Percentiles rank a stretch among this genome's conserved stretches.
Conservation (phyloP, 1,140 invertebrate genomes). For the Zaprionus africanus region DNA sequence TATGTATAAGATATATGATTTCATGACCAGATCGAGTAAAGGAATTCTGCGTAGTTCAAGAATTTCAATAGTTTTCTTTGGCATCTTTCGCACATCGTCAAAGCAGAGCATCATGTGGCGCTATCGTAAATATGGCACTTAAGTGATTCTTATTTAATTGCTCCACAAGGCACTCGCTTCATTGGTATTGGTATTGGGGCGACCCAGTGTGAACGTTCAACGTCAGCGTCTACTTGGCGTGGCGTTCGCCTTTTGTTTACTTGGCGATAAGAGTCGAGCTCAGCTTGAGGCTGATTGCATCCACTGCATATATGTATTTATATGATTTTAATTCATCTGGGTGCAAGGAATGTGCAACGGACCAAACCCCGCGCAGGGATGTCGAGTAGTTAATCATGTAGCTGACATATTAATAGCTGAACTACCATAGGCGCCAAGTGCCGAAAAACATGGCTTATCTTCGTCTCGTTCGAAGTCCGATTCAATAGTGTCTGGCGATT, state of each 20-base stretch:
- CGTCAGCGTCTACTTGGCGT: not conserved
- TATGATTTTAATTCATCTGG: not conserved
- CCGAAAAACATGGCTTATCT: conserved; percentile 36
- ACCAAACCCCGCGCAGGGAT: not conserved
- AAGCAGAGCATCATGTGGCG: conserved; percentile 12
- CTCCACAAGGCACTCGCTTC: conserved; percentile 11
- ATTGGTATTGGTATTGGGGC: conserved; percentile 16
- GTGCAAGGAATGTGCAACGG: conserved; percentile 5
- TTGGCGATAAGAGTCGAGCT: not conserved
- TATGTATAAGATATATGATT: not conserved
- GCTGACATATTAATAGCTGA: conserved; percentile 25
- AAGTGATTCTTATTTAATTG: conserved; percentile 24
- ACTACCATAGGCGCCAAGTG: conserved; percentile 2
- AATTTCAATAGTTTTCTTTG: not conserved
- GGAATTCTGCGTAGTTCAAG: not conserved
- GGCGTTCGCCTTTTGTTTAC: conserved; percentile 6
- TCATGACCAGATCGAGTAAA: conserved; percentile 10
- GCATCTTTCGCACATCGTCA: conserved; percentile 1
- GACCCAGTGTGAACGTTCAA: conserved; percentile 3
- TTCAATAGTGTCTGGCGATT: conserved; percentile 43
- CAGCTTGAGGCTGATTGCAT: not conserved
- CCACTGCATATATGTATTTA: not conserved
- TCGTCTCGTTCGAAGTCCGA: conserved; percentile 31
- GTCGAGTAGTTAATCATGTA: conserved; percentile 1
- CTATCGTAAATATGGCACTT: conserved; percentile 29